Conservation (phyloP, 2,113 vertebrate genomes). For the Baryphthengus martii region DNA sequence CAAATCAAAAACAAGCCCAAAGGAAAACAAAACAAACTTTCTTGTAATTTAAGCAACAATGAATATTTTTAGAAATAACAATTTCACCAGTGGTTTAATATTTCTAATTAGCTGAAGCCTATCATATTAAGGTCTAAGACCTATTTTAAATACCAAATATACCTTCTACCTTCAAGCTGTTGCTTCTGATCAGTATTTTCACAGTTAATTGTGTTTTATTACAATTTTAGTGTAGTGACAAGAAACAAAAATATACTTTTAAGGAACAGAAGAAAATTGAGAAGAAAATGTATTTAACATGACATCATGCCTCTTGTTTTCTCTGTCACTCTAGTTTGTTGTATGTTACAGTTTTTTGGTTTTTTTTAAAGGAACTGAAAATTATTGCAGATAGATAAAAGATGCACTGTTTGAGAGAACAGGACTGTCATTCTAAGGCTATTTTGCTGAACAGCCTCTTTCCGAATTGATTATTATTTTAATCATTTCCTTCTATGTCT, state of each 20-base stretch:
- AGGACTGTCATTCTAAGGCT: not conserved
- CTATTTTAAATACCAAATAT: constrained; percentile 13
- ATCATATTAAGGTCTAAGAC: not conserved
- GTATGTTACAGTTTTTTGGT: rapidly evolving
- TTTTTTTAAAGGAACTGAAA: not conserved
- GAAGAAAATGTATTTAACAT: not conserved
- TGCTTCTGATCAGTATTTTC: constrained; percentile 16
- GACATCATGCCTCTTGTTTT: not conserved
- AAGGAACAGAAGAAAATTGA: not conserved
- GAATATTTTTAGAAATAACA: constrained; percentile 7
- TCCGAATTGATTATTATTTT: not conserved
- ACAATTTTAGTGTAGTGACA: not conserved
- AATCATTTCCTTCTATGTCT: not conserved
- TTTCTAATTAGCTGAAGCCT: constrained; percentile 42
- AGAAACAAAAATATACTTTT: not conserved
- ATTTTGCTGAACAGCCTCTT: not conserved
- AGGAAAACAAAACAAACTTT: not conserved
- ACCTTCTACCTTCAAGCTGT: not conserved
- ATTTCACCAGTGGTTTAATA: constrained; percentile 15
- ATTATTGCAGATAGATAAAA: not conserved
- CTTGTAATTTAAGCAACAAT: not conserved
- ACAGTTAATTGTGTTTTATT: constrained; percentile 13
- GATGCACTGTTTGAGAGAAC: not conserved
- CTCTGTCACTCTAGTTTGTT: not conserved
- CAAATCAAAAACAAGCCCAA: rapidly evolving